phyloP scores from a whole-genome alignment of 1,140 invertebrate genomes.

The Solenopsis invicta region DNA sequence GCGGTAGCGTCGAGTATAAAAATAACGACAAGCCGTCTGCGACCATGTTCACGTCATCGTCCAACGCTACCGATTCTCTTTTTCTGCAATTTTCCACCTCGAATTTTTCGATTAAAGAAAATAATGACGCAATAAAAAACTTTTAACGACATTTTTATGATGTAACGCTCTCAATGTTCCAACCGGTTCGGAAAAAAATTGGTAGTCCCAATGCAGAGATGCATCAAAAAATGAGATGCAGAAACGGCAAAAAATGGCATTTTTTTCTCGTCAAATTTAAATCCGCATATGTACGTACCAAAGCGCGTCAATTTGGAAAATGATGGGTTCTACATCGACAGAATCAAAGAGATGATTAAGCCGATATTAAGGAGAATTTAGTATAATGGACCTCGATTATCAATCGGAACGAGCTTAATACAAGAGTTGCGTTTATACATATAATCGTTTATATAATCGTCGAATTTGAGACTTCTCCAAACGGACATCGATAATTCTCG shows the following conservation, averaged over 20 bases:
- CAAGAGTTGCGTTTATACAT: conserved; percentile 20
- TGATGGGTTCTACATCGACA: conserved; percentile 39
- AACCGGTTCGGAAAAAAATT: background rate
- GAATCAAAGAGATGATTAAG: conserved; percentile 48
- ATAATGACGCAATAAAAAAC: conserved; percentile 48
- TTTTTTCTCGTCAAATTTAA: background rate
- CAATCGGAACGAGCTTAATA: background rate
- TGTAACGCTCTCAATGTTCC: conserved; percentile 17
- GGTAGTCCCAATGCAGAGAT: conserved; percentile 16
- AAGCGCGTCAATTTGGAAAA: conserved; percentile 13
- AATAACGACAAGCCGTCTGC: conserved; percentile 18
- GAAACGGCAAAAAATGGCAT: background rate
- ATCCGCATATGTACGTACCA: background rate
- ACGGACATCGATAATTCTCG: background rate
- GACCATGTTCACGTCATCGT: conserved; percentile 15
- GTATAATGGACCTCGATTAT: background rate
- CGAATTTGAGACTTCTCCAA: background rate
- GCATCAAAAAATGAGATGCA: conserved; percentile 23
- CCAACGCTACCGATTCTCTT: background rate
- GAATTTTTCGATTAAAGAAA: conserved; percentile 44
- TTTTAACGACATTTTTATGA: conserved; percentile 44
- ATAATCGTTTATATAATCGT: background rate
- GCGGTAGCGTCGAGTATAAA: background rate
- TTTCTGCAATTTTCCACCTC: conserved; percentile 23
- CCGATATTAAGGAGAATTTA: conserved; percentile 41